Percentiles rank a stretch among this genome's conserved stretches.
These are phyloP conservation scores for Pelobates fuscus DNA, from an alignment of 2,113 vertebrate genomes.

Conservation along the genomic window DNA sequence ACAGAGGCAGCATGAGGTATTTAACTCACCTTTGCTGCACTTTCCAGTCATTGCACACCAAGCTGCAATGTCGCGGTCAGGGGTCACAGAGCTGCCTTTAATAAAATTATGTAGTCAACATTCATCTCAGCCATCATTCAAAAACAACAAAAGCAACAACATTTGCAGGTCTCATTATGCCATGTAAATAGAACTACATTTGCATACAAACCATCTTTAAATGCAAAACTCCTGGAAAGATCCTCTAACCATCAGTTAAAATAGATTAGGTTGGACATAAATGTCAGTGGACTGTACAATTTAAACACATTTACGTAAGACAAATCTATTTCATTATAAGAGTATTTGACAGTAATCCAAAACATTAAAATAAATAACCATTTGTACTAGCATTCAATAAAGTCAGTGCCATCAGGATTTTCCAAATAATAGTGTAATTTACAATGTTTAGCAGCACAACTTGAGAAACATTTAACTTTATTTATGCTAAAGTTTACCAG, in stretches of 20 bases:
- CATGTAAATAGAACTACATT: background rate
- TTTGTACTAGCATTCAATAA: conserved; percentile 28
- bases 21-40: no score
- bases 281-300: conserved; percentile 4
- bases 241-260: conserved; percentile 6
- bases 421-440: conserved; percentile 35
- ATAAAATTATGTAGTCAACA: background rate
- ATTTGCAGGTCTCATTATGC: background rate
- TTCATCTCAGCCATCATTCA: background rate
- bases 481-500: conserved; percentile 25
- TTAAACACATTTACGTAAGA: conserved; percentile 24
- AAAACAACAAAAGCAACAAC: background rate
- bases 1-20: no score
- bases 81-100: no score
- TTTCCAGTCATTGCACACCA: no score
- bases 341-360: conserved; percentile 24
- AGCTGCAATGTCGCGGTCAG: no score
- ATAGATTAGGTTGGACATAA: conserved; percentile 5
- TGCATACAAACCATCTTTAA: conserved; percentile 13
- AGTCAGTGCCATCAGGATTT: conserved; percentile 19
- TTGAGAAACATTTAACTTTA: conserved; percentile 28
- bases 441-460: conserved; percentile 13
- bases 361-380: conserved; percentile 37
- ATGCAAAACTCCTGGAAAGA: background rate
- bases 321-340: conserved; percentile 12